phyloP scores from a whole-genome alignment of 2,797 vertebrate species.

The Artibeus jamaicensis region DNA sequence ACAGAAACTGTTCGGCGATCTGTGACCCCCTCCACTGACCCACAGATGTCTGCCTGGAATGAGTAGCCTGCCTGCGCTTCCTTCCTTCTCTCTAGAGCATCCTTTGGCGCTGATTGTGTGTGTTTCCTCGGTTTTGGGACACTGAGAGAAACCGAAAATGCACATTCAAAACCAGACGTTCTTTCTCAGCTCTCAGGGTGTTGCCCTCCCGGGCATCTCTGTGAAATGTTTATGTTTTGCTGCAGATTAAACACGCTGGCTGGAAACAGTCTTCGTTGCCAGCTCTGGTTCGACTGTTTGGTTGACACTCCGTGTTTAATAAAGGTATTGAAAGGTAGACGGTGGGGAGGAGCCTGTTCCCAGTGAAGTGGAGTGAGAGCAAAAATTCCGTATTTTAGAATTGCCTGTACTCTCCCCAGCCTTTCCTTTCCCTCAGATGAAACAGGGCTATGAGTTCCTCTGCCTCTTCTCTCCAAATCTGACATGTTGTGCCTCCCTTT shows the following conservation, averaged over 20 bases:
- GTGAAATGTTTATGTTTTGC: background rate
- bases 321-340: background rate
- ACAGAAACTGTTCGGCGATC: background rate
- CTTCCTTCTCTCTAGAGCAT: conserved; percentile 12
- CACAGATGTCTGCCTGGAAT: background rate
- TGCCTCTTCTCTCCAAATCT: background rate
- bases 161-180: background rate
- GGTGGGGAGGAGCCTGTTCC: background rate
- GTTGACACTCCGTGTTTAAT: background rate
- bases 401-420: background rate
- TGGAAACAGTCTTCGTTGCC: background rate
- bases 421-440: background rate
- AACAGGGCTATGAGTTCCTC: background rate
- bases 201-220: background rate
- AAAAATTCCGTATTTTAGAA: background rate
- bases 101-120: background rate
- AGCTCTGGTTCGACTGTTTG: background rate
- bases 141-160: conserved; percentile 10
- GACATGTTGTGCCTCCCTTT: background rate
- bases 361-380: background rate
- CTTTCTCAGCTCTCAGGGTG: background rate
- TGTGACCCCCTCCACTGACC: background rate
- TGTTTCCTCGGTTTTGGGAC: background rate
- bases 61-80: background rate
- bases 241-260: background rate